These are phyloP conservation scores for Trichopoda pennipes DNA, from an alignment of 2,888 invertebrate genomes.

Conservation along the genomic window DNA sequence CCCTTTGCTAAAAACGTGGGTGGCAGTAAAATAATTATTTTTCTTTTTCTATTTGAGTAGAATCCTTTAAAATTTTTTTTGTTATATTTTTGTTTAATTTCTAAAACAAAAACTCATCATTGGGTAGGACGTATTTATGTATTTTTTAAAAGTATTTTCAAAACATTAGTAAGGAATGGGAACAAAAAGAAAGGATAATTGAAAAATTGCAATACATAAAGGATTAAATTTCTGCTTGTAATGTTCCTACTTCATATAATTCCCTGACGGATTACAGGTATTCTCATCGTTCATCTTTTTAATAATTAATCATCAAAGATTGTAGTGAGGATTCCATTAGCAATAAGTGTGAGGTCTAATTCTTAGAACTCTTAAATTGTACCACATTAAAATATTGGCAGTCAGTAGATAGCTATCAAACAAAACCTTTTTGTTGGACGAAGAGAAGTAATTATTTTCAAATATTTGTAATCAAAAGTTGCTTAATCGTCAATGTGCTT, in stretches of 20 bases:
- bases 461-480: no score
- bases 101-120: background rate
- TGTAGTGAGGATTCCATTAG: background rate
- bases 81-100: conserved; percentile 7
- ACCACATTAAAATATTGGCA: no score
- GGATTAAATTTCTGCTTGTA: conserved; percentile 63
- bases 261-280: conserved; percentile 40
- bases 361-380: background rate
- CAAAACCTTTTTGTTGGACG: no score
- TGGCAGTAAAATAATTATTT: conserved; percentile 30
- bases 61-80: conserved; percentile 48
- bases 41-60: background rate
- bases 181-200: background rate
- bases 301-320: background rate
- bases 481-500: no score
- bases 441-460: no score
- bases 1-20: conserved; percentile 40
- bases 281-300: conserved; percentile 28
- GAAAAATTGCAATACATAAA: conserved; percentile 43
- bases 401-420: no score
- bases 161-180: conserved; percentile 40
- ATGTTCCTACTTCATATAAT: conserved; percentile 24
- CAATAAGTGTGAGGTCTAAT: conserved; percentile 30
- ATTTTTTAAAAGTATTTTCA: conserved; percentile 29
- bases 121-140: conserved; percentile 53